Evolutionary conservation across 2,888 invertebrate genomes (phyloP), one percentile per base, ranked within the genome.

Genomic region (Synergus gifuensis): DNA sequence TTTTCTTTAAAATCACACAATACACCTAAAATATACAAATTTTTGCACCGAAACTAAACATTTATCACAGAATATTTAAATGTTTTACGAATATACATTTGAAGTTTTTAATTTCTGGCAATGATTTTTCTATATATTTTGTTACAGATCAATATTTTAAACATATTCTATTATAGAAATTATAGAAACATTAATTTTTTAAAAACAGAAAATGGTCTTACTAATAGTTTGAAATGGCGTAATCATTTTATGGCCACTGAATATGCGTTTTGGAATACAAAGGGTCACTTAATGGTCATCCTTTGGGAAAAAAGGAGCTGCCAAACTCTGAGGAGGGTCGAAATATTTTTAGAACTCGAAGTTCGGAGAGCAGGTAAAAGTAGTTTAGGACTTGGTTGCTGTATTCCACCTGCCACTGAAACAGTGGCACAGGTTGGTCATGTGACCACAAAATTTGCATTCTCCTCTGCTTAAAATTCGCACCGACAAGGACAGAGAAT

Each of bases 361-460:
- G 40, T 54, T 76, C 62, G 66, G 76, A 80, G 80, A 81, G 84
- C 83, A 84, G 83, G 84, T 84, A 84, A 85, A 84, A 87, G 87
- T 86, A 87, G 88, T 84, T 84, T 85, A 82, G 83, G 85, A 73
- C 54, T 54, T 58, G 49, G 73, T n/a, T 85, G 80, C 83, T 82
- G 84, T 86, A 87, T 85, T 89, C 87, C 89, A 89, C 89, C 89
- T 90, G 90, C 89, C 88, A 88, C 86, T 80, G 84, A 84, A 79
- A 87, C 89, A 79, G 88, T 88, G 87, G 89, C 87, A 86, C 85
- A 83, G 83, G 84, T 81, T 83, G 78, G 77, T 85, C 86, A 83
- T 83, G 84, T 86, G 84, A 84, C 84, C 83, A 81, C 83, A 69
- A 85, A 87, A 89, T 90, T 90, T 89, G 87, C 89, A 89, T 89